Evolutionary conservation across 2,888 invertebrate species (phyloP), one percentile per base, ranked within the genome.

Genomic region (Sesia apiformis): DNA sequence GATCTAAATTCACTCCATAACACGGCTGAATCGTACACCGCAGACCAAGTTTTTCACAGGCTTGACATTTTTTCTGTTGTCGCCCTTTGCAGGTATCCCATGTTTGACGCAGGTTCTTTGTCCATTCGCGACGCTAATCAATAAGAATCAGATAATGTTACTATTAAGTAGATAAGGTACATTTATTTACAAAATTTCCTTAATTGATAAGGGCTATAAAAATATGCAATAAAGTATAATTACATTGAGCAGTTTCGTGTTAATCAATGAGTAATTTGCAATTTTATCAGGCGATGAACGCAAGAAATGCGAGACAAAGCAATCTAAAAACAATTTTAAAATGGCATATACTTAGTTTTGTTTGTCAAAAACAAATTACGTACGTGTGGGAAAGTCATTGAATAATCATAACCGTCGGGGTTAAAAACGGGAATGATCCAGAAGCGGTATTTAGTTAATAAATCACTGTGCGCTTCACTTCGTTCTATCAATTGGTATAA

Each of bases 361-460:
- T 23, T 23, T 23, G 23, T 23, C 23, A 23, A 23, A 23, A 23
- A 23, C 23, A 23, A 49, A 8, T 38, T 52, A 72, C 77, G 53
- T 70, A 89, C 88, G 38, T 79, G 76, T n/a, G 84, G 79, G 64
- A 89, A 88, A 2, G 84, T 86, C 76, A 81, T 81, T 3, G 88
- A 84, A 59, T 88, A 89, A 56, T 87, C 87, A 58, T 88, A 89
- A 56, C 88, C 88, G 60, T 89, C 88, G 0, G 88, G 89, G 59
- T 89, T 89, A 56, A 89, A 85, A 7, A 89, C 84, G 4, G 88
- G 88, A 53, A 89, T 76, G 5, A 89, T 60, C 88, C 87, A 88
- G 61, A 89, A 88, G 0, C 88, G 76, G 59, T 76, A 88, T 64
- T 79, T 83, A 0, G 69, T 64, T 0, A 88, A 72, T 50, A 88